Conservation (phyloP, 2,888 invertebrate species). For the Acrocera orbiculus region DNA sequence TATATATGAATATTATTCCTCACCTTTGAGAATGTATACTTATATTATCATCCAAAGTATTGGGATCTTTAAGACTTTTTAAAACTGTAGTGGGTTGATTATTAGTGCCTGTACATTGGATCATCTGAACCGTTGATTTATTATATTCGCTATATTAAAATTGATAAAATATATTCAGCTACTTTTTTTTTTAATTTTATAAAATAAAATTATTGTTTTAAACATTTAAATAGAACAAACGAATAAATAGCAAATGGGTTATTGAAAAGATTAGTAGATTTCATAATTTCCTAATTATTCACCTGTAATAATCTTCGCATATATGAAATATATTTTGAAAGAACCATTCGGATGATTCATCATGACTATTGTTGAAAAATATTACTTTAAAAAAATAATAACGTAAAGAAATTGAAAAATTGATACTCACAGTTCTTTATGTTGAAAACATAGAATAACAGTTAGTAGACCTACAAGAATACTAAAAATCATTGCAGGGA, state of each 20-base stretch:
- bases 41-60: slow-evolving; percentile 26
- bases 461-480: slow-evolving; percentile 48
- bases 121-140: slow-evolving; percentile 43
- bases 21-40: slow-evolving; percentile 30
- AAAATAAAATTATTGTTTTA: too few relatives aligned
- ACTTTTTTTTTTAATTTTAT: too few relatives aligned
- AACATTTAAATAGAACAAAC: too few relatives aligned
- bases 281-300: not conserved
- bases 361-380: too few relatives aligned
- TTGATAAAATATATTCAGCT: slow-evolving; percentile 23
- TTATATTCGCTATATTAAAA: too few relatives aligned
- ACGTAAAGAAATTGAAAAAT: too few relatives aligned
- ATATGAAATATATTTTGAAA: slow-evolving; percentile 53
- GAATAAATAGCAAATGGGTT: too few relatives aligned
- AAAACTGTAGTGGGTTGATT: slow-evolving; percentile 40
- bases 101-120: slow-evolving; percentile 39
- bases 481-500: slow-evolving; percentile 49
- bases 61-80: slow-evolving; percentile 38
- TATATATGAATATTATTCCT: not conserved
- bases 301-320: slow-evolving; percentile 40
- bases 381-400: too few relatives aligned
- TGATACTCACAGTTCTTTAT: slow-evolving; percentile 55
- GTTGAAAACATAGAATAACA: slow-evolving; percentile 55
- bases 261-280: not conserved
- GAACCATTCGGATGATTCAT: slow-evolving; percentile 46